Conservation (phyloP, 2,113 vertebrate species). For the Eira barbara region DNA sequence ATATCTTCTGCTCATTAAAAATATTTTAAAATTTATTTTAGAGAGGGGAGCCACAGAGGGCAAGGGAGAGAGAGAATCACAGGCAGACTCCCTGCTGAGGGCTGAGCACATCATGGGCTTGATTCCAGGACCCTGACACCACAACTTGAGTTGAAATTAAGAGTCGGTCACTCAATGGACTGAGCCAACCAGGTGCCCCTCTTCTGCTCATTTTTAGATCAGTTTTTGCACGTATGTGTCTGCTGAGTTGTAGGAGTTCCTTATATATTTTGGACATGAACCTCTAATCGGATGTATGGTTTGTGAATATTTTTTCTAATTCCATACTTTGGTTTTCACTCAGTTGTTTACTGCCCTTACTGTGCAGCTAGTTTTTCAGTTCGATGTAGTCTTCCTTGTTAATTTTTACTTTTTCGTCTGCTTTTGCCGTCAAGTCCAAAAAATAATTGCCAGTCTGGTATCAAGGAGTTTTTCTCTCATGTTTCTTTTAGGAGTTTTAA, state of each 20-base stretch:
- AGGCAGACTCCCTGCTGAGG: background rate
- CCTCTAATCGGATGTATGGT: background rate
- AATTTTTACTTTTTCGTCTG: background rate
- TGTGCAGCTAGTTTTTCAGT: background rate
- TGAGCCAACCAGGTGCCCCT: background rate
- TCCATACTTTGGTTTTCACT: background rate
- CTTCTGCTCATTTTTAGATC: background rate
- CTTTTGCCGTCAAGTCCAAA: background rate
- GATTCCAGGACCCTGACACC: background rate
- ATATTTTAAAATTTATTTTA: background rate
- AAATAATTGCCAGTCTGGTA: background rate
- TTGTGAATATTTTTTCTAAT: background rate
- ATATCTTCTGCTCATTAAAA: background rate
- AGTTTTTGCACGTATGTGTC: background rate
- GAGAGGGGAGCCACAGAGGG: background rate
- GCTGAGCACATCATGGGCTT: background rate
- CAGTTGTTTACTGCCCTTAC: background rate
- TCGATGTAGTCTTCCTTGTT: background rate
- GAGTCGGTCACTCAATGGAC: background rate
- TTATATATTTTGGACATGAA: background rate
- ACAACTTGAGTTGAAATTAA: background rate
- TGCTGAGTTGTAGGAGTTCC: background rate
- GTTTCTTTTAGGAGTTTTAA: background rate
- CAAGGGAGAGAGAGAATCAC: background rate
- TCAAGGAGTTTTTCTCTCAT: background rate